These are phyloP conservation scores for Atherinosoma microstoma DNA, from an alignment of 2,797 vertebrate genomes.

Conservation along the genomic window DNA sequence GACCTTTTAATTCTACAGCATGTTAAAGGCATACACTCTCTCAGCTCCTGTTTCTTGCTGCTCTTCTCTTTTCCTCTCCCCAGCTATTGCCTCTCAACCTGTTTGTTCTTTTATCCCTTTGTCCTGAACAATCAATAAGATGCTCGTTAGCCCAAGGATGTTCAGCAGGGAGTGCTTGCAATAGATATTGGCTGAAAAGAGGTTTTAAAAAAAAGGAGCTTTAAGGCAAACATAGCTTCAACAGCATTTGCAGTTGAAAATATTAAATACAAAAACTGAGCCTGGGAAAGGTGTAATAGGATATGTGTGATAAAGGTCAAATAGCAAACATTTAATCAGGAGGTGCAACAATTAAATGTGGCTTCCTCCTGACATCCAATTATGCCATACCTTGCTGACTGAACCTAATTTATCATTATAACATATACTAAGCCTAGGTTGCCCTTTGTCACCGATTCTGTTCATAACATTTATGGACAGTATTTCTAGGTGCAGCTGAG, in stretches of 20 bases:
- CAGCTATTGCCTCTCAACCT: conserved; percentile 49
- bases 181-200: conserved; percentile 42
- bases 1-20: conserved; percentile 57
- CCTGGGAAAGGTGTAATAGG: too few species aligned
- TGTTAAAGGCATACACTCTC: conserved; percentile 17
- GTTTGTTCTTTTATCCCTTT: conserved; percentile 72
- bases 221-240: conserved; percentile 19
- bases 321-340: neutral
- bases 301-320: too few species aligned
- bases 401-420: neutral
- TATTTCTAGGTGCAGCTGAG: too few species aligned
- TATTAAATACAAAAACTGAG: neutral
- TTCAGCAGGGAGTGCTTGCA: conserved; percentile 52
- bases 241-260: neutral
- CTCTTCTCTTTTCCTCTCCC: conserved; percentile 33
- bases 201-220: too few species aligned
- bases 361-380: neutral
- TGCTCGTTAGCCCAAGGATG: conserved; percentile 71
- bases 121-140: conserved; percentile 76
- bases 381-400: neutral
- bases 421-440: too few species aligned
- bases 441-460: too few species aligned
- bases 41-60: conserved; percentile 22
- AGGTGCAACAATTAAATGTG: neutral
- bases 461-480: too few species aligned